A percentile compares a stretch with the other conserved stretches of the same genome.
phyloP scores from a whole-genome alignment of 2,888 invertebrate species.

The Torymus auratus region DNA sequence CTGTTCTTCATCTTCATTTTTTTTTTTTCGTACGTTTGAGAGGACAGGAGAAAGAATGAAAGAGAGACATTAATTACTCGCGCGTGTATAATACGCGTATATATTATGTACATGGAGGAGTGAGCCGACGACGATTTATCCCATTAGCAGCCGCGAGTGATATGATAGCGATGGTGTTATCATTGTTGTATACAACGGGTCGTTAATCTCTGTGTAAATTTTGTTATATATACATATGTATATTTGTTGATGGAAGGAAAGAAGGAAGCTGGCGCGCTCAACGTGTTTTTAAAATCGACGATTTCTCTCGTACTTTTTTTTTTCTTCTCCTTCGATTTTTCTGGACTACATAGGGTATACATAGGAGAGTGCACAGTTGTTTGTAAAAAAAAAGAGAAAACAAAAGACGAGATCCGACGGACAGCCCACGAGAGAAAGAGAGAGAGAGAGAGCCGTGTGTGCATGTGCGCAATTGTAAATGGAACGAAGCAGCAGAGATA shows the following conservation, averaged over 20 bases:
- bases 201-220: conserved; percentile 58
- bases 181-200: conserved; percentile 49
- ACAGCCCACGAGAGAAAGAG: neutral
- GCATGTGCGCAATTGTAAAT: conserved; percentile 40
- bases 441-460: conserved; percentile 40
- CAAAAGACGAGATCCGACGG: conserved; percentile 18
- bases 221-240: conserved; percentile 57
- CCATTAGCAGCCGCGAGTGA: conserved; percentile 39
- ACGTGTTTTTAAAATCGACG: conserved; percentile 35
- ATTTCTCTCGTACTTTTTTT: conserved; percentile 44
- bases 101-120: too few relatives aligned
- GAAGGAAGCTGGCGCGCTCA: conserved; percentile 17
- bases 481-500: conserved; percentile 31
- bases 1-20: too few relatives aligned
- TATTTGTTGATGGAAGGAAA: conserved; percentile 44
- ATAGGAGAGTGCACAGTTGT: conserved; percentile 1
- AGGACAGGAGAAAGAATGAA: too few relatives aligned
- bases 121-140: too few relatives aligned
- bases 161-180: conserved; percentile 37
- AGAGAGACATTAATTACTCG: too few relatives aligned
- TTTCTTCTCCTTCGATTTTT: too few relatives aligned
- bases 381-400: conserved; percentile 49
- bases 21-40: too few relatives aligned
- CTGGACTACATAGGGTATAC: too few relatives aligned
- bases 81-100: too few relatives aligned